Evolutionary conservation across 2,797 vertebrate species (phyloP).

Genomic region (Gallirallus australis): DNA sequence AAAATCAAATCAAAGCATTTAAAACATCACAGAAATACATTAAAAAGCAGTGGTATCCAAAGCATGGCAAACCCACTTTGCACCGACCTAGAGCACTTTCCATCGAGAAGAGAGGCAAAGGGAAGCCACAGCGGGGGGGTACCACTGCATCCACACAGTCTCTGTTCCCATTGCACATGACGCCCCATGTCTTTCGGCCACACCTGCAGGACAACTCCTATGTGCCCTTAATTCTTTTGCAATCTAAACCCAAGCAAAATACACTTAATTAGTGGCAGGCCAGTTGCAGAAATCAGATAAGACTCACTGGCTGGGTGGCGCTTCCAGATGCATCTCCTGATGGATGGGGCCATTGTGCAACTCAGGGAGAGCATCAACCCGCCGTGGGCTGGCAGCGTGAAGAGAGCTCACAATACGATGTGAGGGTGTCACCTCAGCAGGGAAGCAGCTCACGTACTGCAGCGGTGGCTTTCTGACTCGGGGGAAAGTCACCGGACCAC

Average conservation of each 20-base stretch:
- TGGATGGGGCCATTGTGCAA: not conserved
- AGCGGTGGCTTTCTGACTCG: not conserved
- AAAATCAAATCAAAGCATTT: not conserved
- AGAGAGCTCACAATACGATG: not conserved
- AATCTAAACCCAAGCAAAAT: not conserved
- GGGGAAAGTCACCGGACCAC: not conserved
- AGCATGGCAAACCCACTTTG: rapidly evolving
- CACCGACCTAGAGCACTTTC: not conserved
- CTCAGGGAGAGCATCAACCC: not conserved
- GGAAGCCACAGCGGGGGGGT: not conserved
- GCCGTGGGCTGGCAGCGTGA: not conserved
- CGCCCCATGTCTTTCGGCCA: not conserved
- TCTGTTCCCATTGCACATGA: not conserved
- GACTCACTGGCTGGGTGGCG: rapidly evolving
- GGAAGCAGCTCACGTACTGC: not conserved
- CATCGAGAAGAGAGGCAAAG: not conserved
- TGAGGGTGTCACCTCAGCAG: not conserved
- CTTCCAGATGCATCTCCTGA: conserved; percentile 4
- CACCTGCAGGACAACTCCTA: not conserved
- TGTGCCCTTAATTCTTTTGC: not conserved
- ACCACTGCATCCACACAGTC: not conserved
- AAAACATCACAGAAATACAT: not conserved
- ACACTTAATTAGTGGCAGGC: not conserved
- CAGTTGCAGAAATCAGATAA: conserved; percentile 30
- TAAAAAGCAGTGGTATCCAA: not conserved